Evolutionary conservation across 2,797 vertebrate genomes (phyloP), one percentile per base, ranked within the genome.

Genomic region (Falco berigora): DNA sequence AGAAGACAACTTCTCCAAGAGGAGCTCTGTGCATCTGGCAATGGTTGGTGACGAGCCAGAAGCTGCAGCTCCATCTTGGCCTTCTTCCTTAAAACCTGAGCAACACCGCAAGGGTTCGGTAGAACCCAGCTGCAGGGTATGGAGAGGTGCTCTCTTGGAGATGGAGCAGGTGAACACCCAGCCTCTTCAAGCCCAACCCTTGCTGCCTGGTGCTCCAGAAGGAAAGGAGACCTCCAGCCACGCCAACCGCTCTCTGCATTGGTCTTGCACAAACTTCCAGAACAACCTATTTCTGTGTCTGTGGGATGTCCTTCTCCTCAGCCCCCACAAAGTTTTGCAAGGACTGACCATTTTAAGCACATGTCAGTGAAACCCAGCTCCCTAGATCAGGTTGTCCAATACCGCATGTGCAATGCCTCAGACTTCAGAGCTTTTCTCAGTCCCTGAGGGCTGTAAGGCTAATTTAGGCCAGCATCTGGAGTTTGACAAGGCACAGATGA

Each of bases 351-450:
- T 30, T 75, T 86, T 67, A 74, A 94, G 83, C 80, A 94, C 2
- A 0, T 76, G 62, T 14, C 44, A 50, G 63, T 56, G 79, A 75
- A 88, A 89, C 58, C 66, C 91, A 89, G 66, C 82, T 92, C 66
- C 74, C 62, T 52, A 55, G 50, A 74, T 79, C 2, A 14, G 30
- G 36, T 46, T 86, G 76, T 85, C 75, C 25, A 84, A 67, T 30
- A 55, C 56, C 61, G 30, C 58, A 96, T 88, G 88, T 81, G 76
- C 69, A 76, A 86, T 40, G 64, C 50, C 63, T 91, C 80, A 77
- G 83, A 75, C 82, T 91, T 94, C 89, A 94, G 89, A 94, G 86
- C n/a, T 89, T 77, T 92, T 69, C 71, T 62, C 61, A 79, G 34
- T n/a, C 52, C 77, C 62, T 66, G 61, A 61, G 67, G 83, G 61